Evolutionary conservation across 2,888 invertebrate genomes (phyloP).

Genomic region (Drosophila pullipes): DNA sequence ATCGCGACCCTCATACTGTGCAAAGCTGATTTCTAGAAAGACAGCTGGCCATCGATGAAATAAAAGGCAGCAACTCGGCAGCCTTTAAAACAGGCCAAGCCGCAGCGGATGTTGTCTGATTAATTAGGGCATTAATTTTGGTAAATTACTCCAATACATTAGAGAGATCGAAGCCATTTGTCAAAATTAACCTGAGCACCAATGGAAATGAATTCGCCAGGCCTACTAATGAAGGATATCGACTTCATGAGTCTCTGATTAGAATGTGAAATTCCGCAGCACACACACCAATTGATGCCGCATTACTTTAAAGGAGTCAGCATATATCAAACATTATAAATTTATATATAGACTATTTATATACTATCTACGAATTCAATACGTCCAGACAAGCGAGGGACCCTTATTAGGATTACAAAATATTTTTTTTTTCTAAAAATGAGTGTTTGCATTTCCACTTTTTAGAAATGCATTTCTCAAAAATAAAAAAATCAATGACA

Average conservation of each 20-base stretch:
- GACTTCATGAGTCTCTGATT: slow-evolving; percentile 19
- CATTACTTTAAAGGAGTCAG: no score
- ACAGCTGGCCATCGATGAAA: slow-evolving; percentile 42
- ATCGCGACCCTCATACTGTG: slow-evolving; percentile 17
- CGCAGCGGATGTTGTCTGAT: slow-evolving; percentile 73
- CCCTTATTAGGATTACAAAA: no score
- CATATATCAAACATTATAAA: no score
- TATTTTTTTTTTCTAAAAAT: no score
- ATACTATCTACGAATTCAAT: no score
- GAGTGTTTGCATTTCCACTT: no score
- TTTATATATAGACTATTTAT: no score
- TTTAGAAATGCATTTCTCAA: background rate
- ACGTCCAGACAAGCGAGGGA: no score
- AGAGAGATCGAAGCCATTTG: slow-evolving; percentile 84
- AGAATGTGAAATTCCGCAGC: slow-evolving; percentile 8
- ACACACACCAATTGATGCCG: no score
- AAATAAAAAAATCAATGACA: background rate
- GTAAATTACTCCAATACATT: slow-evolving; percentile 84
- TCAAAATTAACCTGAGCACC: slow-evolving; percentile 84
- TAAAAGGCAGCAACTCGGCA: slow-evolving; percentile 28
- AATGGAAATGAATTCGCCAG: slow-evolving; percentile 73
- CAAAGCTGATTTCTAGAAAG: slow-evolving; percentile 61
- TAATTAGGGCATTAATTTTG: slow-evolving; percentile 84
- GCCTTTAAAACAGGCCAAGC: slow-evolving; percentile 37
- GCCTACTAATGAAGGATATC: slow-evolving; percentile 53